Conservation (phyloP, 1,140 invertebrate genomes). For the Argopecten irradians region DNA sequence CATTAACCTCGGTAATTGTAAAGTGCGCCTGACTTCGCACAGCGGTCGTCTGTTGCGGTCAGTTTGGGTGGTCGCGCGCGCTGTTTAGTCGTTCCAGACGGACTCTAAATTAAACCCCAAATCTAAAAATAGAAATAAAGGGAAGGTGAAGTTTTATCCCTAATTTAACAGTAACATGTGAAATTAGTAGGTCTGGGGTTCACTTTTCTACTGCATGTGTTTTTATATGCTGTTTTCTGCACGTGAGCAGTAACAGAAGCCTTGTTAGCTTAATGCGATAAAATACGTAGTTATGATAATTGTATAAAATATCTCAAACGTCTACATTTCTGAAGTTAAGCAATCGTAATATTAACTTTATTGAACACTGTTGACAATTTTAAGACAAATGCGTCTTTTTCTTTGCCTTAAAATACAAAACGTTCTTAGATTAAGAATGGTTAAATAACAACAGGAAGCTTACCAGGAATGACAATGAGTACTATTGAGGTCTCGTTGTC, state of each 20-base stretch:
- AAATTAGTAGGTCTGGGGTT: neutral
- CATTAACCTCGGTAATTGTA: neutral
- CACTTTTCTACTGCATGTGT: neutral
- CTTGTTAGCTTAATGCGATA: neutral
- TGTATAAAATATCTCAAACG: no score
- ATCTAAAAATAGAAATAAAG: neutral
- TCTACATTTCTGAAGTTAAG: neutral
- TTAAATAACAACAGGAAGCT: no score
- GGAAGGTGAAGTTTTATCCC: neutral
- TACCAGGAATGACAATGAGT: neutral
- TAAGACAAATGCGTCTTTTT: no score
- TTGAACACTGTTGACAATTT: no score
- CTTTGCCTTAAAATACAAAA: no score
- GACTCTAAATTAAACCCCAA: neutral
- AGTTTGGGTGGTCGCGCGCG: neutral
- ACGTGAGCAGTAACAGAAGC: neutral
- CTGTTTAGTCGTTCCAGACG: neutral
- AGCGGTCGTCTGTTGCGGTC: neutral
- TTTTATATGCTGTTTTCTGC: neutral
- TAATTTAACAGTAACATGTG: neutral
- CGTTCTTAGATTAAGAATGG: no score
- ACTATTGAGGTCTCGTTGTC: neutral
- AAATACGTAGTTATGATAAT: no score
- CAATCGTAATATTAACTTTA: no score
- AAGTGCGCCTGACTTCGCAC: neutral